A percentile compares a stretch with the other conserved stretches of the same genome.
Conservation (phyloP, 35 echinoderm and acorn worm species). For the Apostichopus parvimensis region DNA sequence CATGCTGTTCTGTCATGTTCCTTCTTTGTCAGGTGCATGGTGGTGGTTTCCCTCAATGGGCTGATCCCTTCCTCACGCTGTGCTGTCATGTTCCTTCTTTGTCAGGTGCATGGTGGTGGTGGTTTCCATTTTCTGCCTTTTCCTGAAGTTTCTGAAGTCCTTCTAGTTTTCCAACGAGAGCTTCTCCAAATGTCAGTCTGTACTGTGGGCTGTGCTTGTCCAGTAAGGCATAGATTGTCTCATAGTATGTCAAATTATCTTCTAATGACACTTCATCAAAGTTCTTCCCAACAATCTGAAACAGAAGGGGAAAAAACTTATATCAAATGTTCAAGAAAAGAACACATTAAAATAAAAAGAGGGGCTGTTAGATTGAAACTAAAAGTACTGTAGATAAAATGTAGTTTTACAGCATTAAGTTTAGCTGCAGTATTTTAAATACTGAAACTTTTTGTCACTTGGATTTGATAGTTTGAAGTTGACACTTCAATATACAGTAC, state of each 20-base stretch:
- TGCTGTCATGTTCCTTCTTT: neutral
- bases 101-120: neutral
- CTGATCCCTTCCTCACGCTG: neutral
- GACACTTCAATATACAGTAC: too few species aligned
- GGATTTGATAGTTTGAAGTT: too few species aligned
- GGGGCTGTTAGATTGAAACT: too few species aligned
- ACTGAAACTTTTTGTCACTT: too few species aligned
- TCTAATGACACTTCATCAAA: slow-evolving; percentile 67
- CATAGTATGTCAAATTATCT: slow-evolving; percentile 66
- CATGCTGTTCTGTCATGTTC: neutral
- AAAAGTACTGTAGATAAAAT: too few species aligned
- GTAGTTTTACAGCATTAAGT: too few species aligned
- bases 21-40: neutral
- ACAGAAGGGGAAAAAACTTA: neutral
- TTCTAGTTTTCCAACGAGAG: slow-evolving; percentile 72
- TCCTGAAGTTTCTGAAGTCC: slow-evolving; percentile 61
- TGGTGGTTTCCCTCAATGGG: neutral
- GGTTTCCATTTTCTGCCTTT: slow-evolving; percentile 8
- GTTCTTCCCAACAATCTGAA: slow-evolving; percentile 78
- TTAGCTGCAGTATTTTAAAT: too few species aligned
- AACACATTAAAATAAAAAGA: too few species aligned
- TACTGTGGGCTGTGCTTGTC: slow-evolving; percentile 92
- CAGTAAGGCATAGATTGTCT: slow-evolving; percentile 94
- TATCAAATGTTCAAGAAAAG: neutral
- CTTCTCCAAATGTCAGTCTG: slow-evolving; percentile 84